Evolutionary conservation across 2,113 vertebrate species (phyloP).

Genomic region (Ovibos moschatus): DNA sequence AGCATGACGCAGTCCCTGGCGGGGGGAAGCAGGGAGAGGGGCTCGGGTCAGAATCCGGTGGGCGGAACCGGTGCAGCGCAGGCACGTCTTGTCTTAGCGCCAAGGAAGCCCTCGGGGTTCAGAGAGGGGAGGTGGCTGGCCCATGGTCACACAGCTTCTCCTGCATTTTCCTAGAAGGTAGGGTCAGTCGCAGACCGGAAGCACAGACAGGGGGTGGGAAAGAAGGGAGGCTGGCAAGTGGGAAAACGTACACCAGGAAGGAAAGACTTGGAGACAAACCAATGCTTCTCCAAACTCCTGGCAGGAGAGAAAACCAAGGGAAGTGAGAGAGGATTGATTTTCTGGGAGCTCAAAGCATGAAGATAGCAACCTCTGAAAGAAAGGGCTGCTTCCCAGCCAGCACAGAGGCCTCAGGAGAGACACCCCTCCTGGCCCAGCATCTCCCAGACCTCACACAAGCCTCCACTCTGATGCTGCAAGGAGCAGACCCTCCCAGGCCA

Average conservation of each 20-base stretch:
- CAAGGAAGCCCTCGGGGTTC: background rate
- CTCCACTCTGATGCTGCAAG: background rate
- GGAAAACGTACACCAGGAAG: background rate
- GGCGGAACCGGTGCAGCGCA: rapidly evolving
- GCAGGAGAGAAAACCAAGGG: background rate
- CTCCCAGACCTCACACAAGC: background rate
- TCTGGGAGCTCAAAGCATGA: background rate
- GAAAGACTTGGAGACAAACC: background rate
- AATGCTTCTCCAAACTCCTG: background rate
- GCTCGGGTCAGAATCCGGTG: background rate
- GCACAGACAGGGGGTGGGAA: rapidly evolving
- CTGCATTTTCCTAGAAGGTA: background rate
- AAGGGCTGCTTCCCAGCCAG: background rate
- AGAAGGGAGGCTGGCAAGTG: background rate
- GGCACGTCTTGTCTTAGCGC: rapidly evolving
- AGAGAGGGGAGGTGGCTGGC: background rate
- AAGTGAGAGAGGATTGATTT: background rate
- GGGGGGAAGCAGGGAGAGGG: constrained; percentile 55
- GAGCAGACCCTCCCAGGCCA: background rate
- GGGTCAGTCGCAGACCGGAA: too few species aligned
- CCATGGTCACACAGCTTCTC: background rate
- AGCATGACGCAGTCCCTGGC: constrained; percentile 97
- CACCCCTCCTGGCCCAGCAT: rapidly evolving
- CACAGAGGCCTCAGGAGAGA: background rate
- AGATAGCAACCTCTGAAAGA: background rate